phyloP scores from a whole-genome alignment of 2,797 vertebrate genomes.

The Glossophaga mutica region DNA sequence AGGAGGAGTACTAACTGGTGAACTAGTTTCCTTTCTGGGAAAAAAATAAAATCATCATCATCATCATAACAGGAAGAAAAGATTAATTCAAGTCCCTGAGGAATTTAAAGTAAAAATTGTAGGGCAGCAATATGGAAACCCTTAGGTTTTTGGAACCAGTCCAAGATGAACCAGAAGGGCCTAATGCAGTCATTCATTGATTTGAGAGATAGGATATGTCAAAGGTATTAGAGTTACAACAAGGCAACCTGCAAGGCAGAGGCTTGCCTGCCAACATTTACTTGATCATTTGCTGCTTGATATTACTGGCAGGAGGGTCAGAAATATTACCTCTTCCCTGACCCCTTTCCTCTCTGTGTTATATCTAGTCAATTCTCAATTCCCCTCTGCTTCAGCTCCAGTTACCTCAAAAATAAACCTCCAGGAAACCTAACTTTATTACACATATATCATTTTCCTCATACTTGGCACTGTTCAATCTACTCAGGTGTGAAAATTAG shows the following conservation, averaged over 20 bases:
- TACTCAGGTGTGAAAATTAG: conserved; percentile 42
- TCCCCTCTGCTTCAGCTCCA: conserved; percentile 52
- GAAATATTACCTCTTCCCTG: conserved; percentile 74
- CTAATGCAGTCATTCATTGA: conserved; percentile 81
- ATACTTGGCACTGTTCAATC: neutral
- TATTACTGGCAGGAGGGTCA: conserved; percentile 78
- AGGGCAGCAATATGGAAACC: conserved; percentile 77
- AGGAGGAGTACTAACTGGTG: conserved; percentile 38
- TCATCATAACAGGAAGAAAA: conserved; percentile 75
- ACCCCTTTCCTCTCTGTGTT: conserved; percentile 70
- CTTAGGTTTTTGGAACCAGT: conserved; percentile 75
- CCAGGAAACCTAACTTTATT: conserved; percentile 52
- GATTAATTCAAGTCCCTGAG: conserved; percentile 73
- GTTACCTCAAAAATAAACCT: conserved; percentile 70
- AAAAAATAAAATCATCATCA: conserved; percentile 61
- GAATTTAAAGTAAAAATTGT: conserved; percentile 77
- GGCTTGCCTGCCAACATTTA: conserved; percentile 70
- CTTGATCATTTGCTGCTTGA: conserved; percentile 77
- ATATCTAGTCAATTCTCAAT: conserved; percentile 72
- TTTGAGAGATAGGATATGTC: conserved; percentile 78
- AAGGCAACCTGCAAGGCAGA: conserved; percentile 62
- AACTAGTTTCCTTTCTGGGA: conserved; percentile 76
- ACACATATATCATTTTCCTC: conserved; percentile 35
- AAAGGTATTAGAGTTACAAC: conserved; percentile 76
- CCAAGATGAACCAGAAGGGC: conserved; percentile 77